phyloP scores from a whole-genome alignment of 2,113 vertebrate genomes.

The Cheilinus undulatus region DNA sequence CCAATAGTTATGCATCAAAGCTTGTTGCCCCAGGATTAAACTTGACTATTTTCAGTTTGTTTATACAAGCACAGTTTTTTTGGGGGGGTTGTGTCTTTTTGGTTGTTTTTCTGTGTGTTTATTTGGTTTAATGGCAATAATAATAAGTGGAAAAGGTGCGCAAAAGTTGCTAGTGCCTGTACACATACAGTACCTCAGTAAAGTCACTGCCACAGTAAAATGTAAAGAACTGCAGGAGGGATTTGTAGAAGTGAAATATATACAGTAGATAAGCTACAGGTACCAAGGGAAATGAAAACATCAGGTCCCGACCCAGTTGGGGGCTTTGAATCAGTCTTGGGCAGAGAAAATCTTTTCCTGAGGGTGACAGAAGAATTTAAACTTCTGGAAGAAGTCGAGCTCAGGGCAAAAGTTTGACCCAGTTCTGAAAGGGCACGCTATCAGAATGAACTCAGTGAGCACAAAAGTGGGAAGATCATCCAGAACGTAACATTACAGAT shows the following conservation, averaged over 20 bases:
- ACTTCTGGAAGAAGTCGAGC: slow-evolving; percentile 35
- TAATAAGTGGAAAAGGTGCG: not conserved
- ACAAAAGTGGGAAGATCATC: slow-evolving; percentile 5
- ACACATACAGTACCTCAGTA: not conserved
- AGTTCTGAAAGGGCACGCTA: slow-evolving; percentile 51
- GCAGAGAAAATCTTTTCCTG: slow-evolving; percentile 27
- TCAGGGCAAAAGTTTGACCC: slow-evolving; percentile 50
- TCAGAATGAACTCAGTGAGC: slow-evolving; percentile 20
- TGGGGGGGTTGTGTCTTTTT: not conserved
- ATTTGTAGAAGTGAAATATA: slow-evolving; percentile 1
- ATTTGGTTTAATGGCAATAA: not conserved
- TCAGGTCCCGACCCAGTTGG: slow-evolving; percentile 22
- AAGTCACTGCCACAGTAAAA: not conserved
- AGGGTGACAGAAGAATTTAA: slow-evolving; percentile 20
- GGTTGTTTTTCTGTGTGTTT: not conserved
- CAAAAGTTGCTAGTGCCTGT: not conserved
- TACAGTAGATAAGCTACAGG: not conserved
- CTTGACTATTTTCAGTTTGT: slow-evolving; percentile 25
- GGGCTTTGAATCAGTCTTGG: slow-evolving; percentile 24
- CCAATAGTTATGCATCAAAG: slow-evolving; percentile 23
- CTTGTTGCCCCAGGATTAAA: slow-evolving; percentile 2
- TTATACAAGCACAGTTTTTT: not conserved
- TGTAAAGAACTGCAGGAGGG: not conserved
- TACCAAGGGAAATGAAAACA: slow-evolving; percentile 8
- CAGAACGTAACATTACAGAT: slow-evolving; percentile 12